These are phyloP conservation scores for Coregonus clupeaformis DNA, from an alignment of 2,113 vertebrate genomes.

Conservation along the genomic window DNA sequence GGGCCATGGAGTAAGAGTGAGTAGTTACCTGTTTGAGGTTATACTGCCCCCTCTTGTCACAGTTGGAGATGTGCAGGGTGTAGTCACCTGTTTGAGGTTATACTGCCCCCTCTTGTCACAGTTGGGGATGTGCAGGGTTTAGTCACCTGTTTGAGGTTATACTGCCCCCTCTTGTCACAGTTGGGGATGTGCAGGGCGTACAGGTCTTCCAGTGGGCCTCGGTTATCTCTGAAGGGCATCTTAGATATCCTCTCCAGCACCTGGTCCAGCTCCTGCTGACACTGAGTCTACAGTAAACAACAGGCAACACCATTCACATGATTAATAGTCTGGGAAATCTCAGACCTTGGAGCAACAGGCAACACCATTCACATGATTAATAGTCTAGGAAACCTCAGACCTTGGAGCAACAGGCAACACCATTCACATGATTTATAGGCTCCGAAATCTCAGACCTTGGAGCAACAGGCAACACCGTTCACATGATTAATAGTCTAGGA, in stretches of 20 bases:
- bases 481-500: neutral
- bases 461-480: slow-evolving; percentile 31
- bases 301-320: slow-evolving; percentile 10
- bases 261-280: slow-evolving; percentile 95
- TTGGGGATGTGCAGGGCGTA: slow-evolving; percentile 96
- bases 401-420: slow-evolving; percentile 16
- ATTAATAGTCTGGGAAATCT: neutral
- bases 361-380: neutral
- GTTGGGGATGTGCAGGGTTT: slow-evolving; percentile 84
- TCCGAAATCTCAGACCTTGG: neutral
- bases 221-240: slow-evolving; percentile 91
- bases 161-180: slow-evolving; percentile 94
- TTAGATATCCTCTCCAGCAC: slow-evolving; percentile 94
- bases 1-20: too few species aligned
- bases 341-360: slow-evolving; percentile 11
- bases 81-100: slow-evolving; percentile 96
- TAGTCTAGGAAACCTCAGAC: neutral
- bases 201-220: slow-evolving; percentile 92
- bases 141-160: slow-evolving; percentile 93
- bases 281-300: slow-evolving; percentile 80
- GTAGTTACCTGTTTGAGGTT: slow-evolving; percentile 92
- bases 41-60: slow-evolving; percentile 93
- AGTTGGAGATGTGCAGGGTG: slow-evolving; percentile 95
- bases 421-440: neutral
- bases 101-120: slow-evolving; percentile 96